These are phyloP conservation scores for Rallus crepitans DNA, from an alignment of 2,797 vertebrate genomes.

Conservation along the genomic window DNA sequence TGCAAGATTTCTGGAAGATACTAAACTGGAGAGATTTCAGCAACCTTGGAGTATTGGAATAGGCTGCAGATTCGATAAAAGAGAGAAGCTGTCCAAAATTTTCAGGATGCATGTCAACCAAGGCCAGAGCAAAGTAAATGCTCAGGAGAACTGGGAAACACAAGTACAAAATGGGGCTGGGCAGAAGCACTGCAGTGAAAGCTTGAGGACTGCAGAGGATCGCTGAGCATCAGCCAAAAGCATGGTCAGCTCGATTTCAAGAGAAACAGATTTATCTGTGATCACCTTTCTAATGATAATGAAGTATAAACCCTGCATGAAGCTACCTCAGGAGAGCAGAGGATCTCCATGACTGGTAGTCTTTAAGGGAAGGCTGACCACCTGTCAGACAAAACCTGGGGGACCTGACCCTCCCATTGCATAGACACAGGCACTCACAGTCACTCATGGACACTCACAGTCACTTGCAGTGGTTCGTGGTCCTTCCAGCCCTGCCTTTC, in stretches of 20 bases:
- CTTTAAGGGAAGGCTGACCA: background rate
- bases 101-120: slow-evolving; percentile 12
- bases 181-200: background rate
- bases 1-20: slow-evolving; percentile 17
- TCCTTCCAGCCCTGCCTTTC: background rate
- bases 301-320: background rate
- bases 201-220: background rate
- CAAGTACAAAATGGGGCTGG: background rate
- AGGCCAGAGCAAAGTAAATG: background rate
- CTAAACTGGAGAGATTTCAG: slow-evolving; percentile 30
- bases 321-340: background rate
- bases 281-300: background rate
- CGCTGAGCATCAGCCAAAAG: background rate
- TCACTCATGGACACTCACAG: too few species aligned
- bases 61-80: slow-evolving; percentile 17
- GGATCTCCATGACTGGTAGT: background rate
- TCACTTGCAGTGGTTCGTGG: fast-evolving
- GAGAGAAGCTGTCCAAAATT: slow-evolving; percentile 27
- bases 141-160: background rate
- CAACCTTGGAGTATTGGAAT: slow-evolving; percentile 8
- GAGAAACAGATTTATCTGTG: background rate
- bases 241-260: background rate
- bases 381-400: background rate
- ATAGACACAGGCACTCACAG: background rate
- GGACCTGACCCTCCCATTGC: background rate